Percentiles rank a stretch among this genome's conserved stretches.
These are phyloP conservation scores for Valencia hispanica DNA, from an alignment of 2,797 vertebrate species.

Conservation along the genomic window DNA sequence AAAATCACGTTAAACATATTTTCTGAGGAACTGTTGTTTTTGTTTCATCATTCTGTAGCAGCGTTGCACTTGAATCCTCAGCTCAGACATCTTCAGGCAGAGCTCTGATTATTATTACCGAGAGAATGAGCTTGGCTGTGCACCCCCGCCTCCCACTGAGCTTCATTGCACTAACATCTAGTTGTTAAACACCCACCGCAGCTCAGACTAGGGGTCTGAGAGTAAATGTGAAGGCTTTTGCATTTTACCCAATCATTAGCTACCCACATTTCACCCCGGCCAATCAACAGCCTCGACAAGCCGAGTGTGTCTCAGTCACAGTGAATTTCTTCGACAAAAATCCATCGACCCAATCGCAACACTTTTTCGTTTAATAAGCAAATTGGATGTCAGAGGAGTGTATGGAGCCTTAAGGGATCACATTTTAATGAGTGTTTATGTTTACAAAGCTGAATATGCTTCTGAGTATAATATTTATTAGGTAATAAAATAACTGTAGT, in stretches of 20 bases:
- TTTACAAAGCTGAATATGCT: constrained; percentile 20
- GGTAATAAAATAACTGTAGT: constrained; percentile 12
- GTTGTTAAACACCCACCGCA: constrained; percentile 49
- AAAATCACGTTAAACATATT: too few species aligned
- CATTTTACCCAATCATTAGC: constrained; percentile 70
- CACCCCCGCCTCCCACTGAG: not conserved
- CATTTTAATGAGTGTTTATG: constrained; percentile 30
- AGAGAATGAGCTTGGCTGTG: constrained; percentile 45
- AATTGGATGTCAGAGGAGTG: constrained; percentile 46
- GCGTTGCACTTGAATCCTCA: constrained; percentile 37
- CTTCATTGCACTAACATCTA: constrained; percentile 41
- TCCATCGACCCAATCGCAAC: constrained; percentile 52
- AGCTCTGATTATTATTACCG: constrained; percentile 68
- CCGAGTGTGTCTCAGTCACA: constrained; percentile 43
- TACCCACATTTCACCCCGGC: constrained; percentile 56
- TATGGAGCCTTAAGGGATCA: constrained; percentile 12
- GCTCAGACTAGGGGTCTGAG: constrained; percentile 1
- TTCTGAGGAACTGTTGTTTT: not conserved
- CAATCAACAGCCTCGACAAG: constrained; percentile 56
- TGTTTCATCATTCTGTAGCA: not conserved
- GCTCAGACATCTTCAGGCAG: constrained; percentile 29
- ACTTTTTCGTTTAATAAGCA: constrained; percentile 27
- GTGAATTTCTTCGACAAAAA: constrained; percentile 42
- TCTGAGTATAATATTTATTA: constrained; percentile 22
- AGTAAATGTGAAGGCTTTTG: constrained; percentile 21